Evolutionary conservation across 2,797 vertebrate species (phyloP).

Genomic region (Cephalopachus bancanus): DNA sequence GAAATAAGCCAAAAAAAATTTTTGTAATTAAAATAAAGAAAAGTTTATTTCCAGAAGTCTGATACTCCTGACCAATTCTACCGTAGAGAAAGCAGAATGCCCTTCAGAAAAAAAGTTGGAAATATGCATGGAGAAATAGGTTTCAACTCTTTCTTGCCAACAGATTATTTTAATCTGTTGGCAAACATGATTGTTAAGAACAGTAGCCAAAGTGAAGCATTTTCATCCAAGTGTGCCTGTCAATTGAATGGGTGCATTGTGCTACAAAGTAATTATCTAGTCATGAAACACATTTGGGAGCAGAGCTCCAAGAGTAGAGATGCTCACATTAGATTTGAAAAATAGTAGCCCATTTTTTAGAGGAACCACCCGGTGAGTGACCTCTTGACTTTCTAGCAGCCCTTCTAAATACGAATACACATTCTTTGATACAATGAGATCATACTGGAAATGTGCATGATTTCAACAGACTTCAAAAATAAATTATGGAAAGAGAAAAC

Average conservation of each 20-base stretch:
- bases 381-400: not conserved
- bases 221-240: not conserved
- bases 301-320: not conserved
- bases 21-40: not conserved
- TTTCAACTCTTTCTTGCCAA: conserved; percentile 74
- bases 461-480: not conserved
- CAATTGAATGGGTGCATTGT: not conserved
- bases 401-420: not conserved
- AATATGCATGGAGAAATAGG: conserved; percentile 72
- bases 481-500: conserved; percentile 16
- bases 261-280: not conserved
- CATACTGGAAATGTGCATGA: not conserved
- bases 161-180: conserved; percentile 63
- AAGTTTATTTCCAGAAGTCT: conserved; percentile 78
- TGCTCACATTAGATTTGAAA: not conserved
- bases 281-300: not conserved
- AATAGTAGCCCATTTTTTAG: not conserved
- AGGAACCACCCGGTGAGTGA: not conserved
- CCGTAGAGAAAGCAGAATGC: conserved; percentile 72
- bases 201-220: not conserved
- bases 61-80: conserved; percentile 77
- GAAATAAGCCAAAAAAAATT: conserved; percentile 14
- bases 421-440: not conserved
- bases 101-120: conserved; percentile 55
- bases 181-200: conserved; percentile 59